Conservation (phyloP, 2,888 invertebrate genomes). For the Alitta virens region DNA sequence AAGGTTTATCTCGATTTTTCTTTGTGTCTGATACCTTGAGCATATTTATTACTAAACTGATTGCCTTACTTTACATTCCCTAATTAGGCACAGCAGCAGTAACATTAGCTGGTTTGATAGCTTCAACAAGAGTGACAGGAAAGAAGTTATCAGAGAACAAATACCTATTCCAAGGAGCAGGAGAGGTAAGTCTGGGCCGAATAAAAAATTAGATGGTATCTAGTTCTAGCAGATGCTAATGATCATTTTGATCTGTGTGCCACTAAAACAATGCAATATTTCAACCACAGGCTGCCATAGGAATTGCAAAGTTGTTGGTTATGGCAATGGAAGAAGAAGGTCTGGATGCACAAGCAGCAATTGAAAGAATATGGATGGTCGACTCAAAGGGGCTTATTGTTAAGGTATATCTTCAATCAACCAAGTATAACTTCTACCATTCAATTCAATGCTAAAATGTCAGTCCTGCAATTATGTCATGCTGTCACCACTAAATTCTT, state of each 20-base stretch:
- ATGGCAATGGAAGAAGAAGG: slow-evolving; percentile 83
- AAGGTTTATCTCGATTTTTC: not conserved
- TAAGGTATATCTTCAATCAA: too few species aligned
- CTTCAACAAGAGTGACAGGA: slow-evolving; percentile 80
- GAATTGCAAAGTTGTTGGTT: slow-evolving; percentile 87
- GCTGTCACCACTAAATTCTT: too few species aligned
- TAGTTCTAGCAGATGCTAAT: too few species aligned
- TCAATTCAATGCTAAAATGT: too few species aligned
- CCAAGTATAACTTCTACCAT: too few species aligned
- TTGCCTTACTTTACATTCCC: not conserved
- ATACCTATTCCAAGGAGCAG: slow-evolving; percentile 94
- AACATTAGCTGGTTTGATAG: slow-evolving; percentile 88
- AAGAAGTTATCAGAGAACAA: slow-evolving; percentile 79
- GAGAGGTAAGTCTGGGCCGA: slow-evolving; percentile 83
- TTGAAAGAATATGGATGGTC: slow-evolving; percentile 84
- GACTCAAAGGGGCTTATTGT: slow-evolving; percentile 90
- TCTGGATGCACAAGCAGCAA: slow-evolving; percentile 71
- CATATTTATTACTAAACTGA: not conserved
- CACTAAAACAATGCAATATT: slow-evolving; percentile 1
- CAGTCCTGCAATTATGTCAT: too few species aligned
- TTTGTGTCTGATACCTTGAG: too few species aligned
- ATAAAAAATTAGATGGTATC: too few species aligned
- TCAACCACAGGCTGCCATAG: slow-evolving; percentile 74
- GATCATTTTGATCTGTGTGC: not conserved
- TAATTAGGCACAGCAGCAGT: slow-evolving; percentile 79